Conservation (phyloP, 2,888 invertebrate species). For the Drosophila paranaensis region DNA sequence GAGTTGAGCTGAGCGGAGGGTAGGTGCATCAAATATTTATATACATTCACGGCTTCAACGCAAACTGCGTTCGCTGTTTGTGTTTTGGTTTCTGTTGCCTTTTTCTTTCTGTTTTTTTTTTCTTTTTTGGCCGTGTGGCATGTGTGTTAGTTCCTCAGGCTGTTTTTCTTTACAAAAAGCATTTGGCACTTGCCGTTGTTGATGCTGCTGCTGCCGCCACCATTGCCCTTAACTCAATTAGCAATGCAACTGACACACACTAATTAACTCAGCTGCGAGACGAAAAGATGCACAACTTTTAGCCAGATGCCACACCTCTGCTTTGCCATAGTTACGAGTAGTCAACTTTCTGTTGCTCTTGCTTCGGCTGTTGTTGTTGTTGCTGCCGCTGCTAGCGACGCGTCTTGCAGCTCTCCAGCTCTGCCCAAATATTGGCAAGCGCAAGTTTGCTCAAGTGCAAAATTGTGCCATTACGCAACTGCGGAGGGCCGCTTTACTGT, state of each 20-base stretch:
- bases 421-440: constrained; percentile 57
- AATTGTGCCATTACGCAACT: constrained; percentile 73
- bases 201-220: constrained; percentile 5
- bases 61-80: constrained; percentile 21
- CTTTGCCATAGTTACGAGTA: constrained; percentile 1
- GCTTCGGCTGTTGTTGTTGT: neutral
- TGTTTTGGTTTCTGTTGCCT: constrained; percentile 14
- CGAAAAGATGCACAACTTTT: constrained; percentile 55
- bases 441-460: constrained; percentile 72
- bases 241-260: constrained; percentile 75
- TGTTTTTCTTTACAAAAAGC: constrained; percentile 32
- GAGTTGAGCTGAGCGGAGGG: neutral
- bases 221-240: constrained; percentile 65
- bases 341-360: constrained; percentile 18
- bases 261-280: constrained; percentile 70
- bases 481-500: constrained; percentile 29
- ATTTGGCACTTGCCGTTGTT: constrained; percentile 36
- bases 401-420: constrained; percentile 4
- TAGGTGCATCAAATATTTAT: constrained; percentile 50
- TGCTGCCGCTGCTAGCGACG: constrained; percentile 1
- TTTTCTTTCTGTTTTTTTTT: constrained; percentile 1
- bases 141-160: constrained; percentile 28
- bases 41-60: constrained; percentile 25
- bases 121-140: neutral
- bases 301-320: constrained; percentile 26